Evolutionary conservation across 2,113 vertebrate genomes (phyloP).

Genomic region (Atlantisia rogersi): DNA sequence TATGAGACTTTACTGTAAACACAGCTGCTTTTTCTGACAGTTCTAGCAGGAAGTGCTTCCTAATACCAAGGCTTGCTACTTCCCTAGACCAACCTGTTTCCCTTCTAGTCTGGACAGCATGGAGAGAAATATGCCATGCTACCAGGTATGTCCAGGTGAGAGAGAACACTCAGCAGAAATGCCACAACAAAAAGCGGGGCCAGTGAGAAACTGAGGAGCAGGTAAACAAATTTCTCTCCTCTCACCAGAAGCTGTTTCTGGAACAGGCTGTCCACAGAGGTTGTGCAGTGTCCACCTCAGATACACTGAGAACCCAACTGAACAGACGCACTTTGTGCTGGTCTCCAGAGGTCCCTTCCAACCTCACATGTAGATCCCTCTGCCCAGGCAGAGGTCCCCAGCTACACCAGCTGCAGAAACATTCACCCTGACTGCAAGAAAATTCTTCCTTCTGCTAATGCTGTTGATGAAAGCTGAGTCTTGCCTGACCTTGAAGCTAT

Average conservation of each 20-base stretch:
- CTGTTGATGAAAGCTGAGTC: background rate
- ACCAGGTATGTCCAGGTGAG: background rate
- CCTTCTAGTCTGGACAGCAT: background rate
- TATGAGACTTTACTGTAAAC: background rate
- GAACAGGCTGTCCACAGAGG: background rate
- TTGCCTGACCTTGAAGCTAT: conserved; percentile 57
- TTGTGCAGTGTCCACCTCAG: background rate
- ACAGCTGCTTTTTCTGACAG: background rate
- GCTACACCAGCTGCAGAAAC: background rate
- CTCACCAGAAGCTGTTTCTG: background rate
- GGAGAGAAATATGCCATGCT: background rate
- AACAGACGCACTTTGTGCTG: background rate
- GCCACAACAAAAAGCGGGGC: background rate
- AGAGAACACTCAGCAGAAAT: background rate
- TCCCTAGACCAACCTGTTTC: background rate
- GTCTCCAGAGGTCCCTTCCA: background rate
- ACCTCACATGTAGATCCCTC: background rate
- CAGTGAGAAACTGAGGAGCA: background rate
- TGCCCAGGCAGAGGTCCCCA: background rate
- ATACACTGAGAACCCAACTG: background rate
- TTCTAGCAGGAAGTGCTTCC: background rate
- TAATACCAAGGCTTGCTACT: background rate
- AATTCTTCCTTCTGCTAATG: background rate
- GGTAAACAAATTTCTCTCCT: background rate
- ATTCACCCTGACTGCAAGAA: background rate